Conservation (phyloP, 2,113 vertebrate species). For the Pica pica region DNA sequence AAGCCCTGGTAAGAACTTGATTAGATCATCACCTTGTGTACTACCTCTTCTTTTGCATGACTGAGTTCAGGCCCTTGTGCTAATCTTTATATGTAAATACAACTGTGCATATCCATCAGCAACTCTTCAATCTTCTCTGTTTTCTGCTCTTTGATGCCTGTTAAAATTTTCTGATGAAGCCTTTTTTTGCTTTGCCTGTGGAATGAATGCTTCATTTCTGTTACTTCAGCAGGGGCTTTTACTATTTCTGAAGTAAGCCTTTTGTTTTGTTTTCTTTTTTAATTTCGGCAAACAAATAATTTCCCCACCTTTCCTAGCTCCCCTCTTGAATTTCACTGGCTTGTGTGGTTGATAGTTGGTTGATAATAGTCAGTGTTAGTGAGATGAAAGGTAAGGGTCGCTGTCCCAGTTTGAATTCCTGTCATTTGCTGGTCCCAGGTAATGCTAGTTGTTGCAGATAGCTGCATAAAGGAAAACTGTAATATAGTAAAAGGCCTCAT, state of each 20-base stretch:
- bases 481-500: background rate
- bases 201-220: constrained; percentile 26
- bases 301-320: background rate
- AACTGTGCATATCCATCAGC: background rate
- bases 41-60: constrained; percentile 83
- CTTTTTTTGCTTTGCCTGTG: constrained; percentile 43
- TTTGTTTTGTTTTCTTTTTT: background rate
- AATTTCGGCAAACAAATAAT: background rate
- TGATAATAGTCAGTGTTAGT: background rate
- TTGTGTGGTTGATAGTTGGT: background rate
- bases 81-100: constrained; percentile 34
- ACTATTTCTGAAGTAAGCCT: background rate
- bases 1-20: constrained; percentile 95
- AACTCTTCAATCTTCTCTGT: background rate
- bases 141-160: constrained; percentile 50
- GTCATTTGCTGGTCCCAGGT: background rate
- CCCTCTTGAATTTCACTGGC: background rate
- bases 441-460: background rate
- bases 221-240: background rate
- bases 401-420: background rate
- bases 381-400: background rate
- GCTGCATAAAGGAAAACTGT: background rate
- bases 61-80: constrained; percentile 56
- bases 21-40: constrained; percentile 64
- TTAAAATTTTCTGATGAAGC: constrained; percentile 17